phyloP scores from a whole-genome alignment of 1,140 invertebrate genomes.

The Laodelphax striatellus region DNA sequence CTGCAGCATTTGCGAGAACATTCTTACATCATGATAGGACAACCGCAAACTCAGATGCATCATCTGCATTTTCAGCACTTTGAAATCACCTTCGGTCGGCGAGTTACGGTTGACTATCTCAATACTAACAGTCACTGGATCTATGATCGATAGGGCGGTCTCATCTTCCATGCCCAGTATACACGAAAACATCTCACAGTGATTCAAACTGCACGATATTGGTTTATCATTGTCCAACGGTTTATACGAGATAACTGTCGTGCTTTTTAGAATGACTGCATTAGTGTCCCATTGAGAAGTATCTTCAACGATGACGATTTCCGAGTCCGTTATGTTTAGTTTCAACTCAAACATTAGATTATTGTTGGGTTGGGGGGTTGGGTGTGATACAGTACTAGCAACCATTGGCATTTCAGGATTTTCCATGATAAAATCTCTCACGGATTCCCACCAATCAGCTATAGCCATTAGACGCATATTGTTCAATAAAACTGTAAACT shows the following conservation, averaged over 20 bases:
- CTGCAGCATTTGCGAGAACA: conserved; percentile 80
- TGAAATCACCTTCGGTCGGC: conserved; percentile 20
- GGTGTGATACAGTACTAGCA: neutral
- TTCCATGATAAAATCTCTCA: conserved; percentile 65
- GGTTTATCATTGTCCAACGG: conserved; percentile 59
- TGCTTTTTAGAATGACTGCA: conserved; percentile 88
- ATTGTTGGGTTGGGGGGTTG: conserved; percentile 6
- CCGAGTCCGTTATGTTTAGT: conserved; percentile 89
- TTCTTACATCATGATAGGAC: conserved; percentile 87
- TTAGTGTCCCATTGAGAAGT: conserved; percentile 77
- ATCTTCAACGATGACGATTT: conserved; percentile 88
- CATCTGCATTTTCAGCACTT: conserved; percentile 36
- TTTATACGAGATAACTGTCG: conserved; percentile 72
- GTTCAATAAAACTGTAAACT: conserved; percentile 85
- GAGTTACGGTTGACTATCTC: conserved; percentile 39
- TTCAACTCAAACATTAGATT: conserved; percentile 66
- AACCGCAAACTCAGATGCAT: conserved; percentile 72
- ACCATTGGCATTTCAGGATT: conserved; percentile 17
- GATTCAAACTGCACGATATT: conserved; percentile 75
- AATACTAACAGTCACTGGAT: conserved; percentile 75
- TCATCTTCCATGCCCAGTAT: conserved; percentile 84
- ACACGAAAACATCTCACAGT: conserved; percentile 90
- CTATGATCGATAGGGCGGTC: conserved; percentile 90
- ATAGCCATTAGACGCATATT: conserved; percentile 92
- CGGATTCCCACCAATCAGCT: conserved; percentile 84